Conservation (phyloP, 2,888 invertebrate genomes). For the Hoplodrina blanda region DNA sequence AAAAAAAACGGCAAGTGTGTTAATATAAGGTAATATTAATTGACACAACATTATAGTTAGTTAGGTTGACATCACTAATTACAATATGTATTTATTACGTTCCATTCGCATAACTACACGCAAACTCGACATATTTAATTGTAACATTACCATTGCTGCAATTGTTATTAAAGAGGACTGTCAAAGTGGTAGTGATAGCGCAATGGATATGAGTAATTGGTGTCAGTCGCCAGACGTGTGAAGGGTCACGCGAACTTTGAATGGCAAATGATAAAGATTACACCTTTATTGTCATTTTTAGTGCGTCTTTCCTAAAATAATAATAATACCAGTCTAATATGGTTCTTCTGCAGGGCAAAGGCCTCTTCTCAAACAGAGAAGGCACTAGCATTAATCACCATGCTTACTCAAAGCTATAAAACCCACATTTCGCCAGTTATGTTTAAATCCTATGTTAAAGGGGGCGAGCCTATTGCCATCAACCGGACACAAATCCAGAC, state of each 20-base stretch:
- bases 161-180: constrained; percentile 44
- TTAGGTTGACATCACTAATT: constrained; percentile 2
- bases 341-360: too few relatives aligned
- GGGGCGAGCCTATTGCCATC: too few relatives aligned
- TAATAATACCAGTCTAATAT: too few relatives aligned
- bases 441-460: too few relatives aligned
- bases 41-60: not conserved
- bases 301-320: constrained; percentile 1
- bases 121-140: constrained; percentile 32
- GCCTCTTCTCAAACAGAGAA: too few relatives aligned
- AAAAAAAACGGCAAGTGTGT: too few relatives aligned
- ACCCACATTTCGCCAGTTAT: too few relatives aligned
- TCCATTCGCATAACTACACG: constrained; percentile 2
- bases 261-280: constrained; percentile 45
- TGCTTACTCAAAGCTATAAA: too few relatives aligned
- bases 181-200: constrained; percentile 37
- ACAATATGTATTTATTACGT: constrained; percentile 2
- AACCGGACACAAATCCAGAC: too few relatives aligned
- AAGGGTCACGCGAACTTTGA: constrained; percentile 45
- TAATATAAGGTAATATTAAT: too few relatives aligned
- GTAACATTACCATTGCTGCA: constrained; percentile 39
- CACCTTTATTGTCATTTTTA: constrained; percentile 28
- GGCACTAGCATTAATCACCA: too few relatives aligned
- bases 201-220: constrained; percentile 50
- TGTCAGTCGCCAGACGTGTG: constrained; percentile 36